Evolutionary conservation across 1,140 invertebrate species (phyloP).

Genomic region (Drosophila fuyamai): DNA sequence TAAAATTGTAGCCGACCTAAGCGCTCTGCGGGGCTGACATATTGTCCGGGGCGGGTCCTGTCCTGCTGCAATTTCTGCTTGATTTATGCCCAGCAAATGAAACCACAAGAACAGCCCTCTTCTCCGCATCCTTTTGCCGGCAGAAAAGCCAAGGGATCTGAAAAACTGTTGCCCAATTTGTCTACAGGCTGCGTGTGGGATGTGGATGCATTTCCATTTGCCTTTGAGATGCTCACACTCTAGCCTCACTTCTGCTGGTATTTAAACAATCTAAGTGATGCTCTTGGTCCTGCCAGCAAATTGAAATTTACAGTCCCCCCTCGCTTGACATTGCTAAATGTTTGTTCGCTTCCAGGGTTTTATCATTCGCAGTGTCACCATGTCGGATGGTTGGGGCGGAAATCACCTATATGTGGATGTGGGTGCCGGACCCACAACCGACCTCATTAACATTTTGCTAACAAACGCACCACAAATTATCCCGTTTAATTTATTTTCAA

Average conservation of each 20-base stretch:
- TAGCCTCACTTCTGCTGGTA: constrained; percentile 41
- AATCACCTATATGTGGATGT: constrained; percentile 18
- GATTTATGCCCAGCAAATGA: constrained; percentile 72
- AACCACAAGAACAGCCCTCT: constrained; percentile 35
- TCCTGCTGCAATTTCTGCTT: constrained; percentile 55
- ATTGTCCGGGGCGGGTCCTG: constrained; percentile 8
- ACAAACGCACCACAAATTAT: constrained; percentile 74
- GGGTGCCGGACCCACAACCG: background rate
- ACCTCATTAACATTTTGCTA: constrained; percentile 56
- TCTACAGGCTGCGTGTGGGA: constrained; percentile 29
- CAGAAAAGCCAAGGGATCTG: constrained; percentile 20
- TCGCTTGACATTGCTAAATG: constrained; percentile 45
- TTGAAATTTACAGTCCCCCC: constrained; percentile 60
- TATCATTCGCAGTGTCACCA: constrained; percentile 34
- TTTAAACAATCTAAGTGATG: constrained; percentile 59
- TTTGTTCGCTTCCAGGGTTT: constrained; percentile 12
- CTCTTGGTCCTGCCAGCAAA: constrained; percentile 48
- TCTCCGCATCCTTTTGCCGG: constrained; percentile 4
- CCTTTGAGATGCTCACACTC: constrained; percentile 5
- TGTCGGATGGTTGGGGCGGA: background rate
- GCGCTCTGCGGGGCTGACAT: constrained; percentile 26
- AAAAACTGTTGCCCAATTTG: constrained; percentile 67
- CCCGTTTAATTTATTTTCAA: constrained; percentile 53
- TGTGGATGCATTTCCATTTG: constrained; percentile 35
- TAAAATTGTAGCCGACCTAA: constrained; percentile 58